Conservation (phyloP, 2,797 vertebrate genomes). For the Distichodus sexfasciatus region DNA sequence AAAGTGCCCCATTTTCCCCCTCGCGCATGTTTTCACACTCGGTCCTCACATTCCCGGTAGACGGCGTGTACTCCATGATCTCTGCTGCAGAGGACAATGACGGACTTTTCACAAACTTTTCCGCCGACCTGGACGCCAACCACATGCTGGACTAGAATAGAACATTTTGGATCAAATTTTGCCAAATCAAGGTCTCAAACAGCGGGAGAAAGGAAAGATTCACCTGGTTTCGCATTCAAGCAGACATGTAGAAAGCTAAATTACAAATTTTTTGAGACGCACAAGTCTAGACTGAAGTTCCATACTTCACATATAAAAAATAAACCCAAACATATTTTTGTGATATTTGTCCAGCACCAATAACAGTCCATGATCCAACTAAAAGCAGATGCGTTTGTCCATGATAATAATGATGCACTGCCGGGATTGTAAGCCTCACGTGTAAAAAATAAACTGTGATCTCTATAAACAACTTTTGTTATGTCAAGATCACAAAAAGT, state of each 20-base stretch:
- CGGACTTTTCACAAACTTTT: conserved; percentile 13
- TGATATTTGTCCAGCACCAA: no score
- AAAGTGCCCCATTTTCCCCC: background rate
- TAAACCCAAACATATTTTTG: no score
- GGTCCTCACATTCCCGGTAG: background rate
- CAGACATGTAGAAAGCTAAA: conserved; percentile 6
- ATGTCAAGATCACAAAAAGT: no score
- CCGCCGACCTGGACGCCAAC: conserved; percentile 29
- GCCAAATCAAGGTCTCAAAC: background rate
- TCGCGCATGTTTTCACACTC: conserved; percentile 7
- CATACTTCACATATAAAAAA: conserved; percentile 21
- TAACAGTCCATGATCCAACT: conserved; percentile 1
- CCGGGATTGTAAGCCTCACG: no score
- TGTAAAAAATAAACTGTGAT: no score
- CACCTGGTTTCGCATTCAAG: conserved; percentile 8
- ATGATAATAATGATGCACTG: no score
- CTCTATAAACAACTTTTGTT: no score
- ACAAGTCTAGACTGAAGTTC: conserved; percentile 1
- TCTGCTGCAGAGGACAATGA: conserved; percentile 7
- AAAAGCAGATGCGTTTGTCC: no score
- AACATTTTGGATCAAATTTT: conserved; percentile 16
- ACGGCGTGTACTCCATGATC: background rate
- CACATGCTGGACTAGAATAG: conserved; percentile 38
- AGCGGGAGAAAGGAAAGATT: conserved; percentile 3
- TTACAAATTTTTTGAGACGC: background rate